phyloP scores from a whole-genome alignment of 2,888 invertebrate genomes.

The Drosophila cracens region DNA sequence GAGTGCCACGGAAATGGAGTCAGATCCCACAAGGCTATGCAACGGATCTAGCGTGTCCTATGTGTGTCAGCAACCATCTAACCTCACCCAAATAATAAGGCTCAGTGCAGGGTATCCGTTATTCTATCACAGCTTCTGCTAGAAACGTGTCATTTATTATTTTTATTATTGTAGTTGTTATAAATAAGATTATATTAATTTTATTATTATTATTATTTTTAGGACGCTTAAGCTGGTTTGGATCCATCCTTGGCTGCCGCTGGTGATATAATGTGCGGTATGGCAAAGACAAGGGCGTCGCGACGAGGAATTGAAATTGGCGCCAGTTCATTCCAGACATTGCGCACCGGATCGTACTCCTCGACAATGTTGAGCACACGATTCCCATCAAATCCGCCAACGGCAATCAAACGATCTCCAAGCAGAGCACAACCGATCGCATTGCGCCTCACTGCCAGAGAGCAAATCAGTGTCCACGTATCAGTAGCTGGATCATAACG shows the following conservation, averaged over 20 bases:
- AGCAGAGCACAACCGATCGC: constrained; percentile 94
- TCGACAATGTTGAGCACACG: constrained; percentile 94
- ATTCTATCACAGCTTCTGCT: not conserved
- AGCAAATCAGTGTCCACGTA: constrained; percentile 93
- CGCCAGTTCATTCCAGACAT: constrained; percentile 92
- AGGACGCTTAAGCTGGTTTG: not conserved
- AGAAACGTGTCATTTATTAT: not conserved
- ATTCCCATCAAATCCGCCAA: constrained; percentile 96
- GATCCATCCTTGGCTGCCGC: not conserved
- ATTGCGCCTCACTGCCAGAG: constrained; percentile 93
- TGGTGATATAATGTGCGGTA: constrained; percentile 75
- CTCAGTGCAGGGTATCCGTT: no score
- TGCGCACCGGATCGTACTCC: constrained; percentile 93
- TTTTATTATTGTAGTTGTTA: not conserved
- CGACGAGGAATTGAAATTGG: constrained; percentile 94
- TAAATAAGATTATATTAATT: not conserved
- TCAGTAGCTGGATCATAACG: constrained; percentile 92
- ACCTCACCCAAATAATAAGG: not conserved
- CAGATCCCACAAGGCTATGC: no score
- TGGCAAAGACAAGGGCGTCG: constrained; percentile 93
- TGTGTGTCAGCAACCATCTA: not conserved
- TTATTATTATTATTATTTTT: not conserved
- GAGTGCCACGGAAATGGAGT: not conserved
- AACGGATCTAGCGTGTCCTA: not conserved
- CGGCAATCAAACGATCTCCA: constrained; percentile 90